A percentile compares a stretch with the other conserved stretches of the same genome.
These are phyloP conservation scores for Sparidentex hasta DNA, from an alignment of 2,797 vertebrate species.

Conservation along the genomic window DNA sequence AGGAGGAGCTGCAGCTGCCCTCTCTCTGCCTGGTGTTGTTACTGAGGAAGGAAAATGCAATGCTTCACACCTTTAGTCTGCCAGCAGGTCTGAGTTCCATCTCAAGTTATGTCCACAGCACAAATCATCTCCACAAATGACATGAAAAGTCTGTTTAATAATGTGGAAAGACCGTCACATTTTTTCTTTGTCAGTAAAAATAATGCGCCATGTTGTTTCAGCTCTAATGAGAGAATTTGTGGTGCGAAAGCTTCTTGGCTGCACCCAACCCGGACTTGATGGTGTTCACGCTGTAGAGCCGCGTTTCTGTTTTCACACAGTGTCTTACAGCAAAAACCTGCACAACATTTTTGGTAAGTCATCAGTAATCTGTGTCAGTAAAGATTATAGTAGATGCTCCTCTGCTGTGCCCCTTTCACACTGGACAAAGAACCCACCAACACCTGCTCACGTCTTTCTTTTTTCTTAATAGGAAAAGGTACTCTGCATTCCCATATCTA, in stretches of 20 bases:
- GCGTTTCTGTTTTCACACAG: slow-evolving; percentile 71
- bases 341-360: slow-evolving; percentile 74
- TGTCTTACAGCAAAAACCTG: slow-evolving; percentile 66
- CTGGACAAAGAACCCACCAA: no score
- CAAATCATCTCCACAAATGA: not conserved
- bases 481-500: no score
- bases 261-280: slow-evolving; percentile 17
- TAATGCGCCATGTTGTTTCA: slow-evolving; percentile 51
- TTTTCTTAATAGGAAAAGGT: no score
- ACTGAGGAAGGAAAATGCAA: slow-evolving; percentile 83
- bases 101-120: slow-evolving; percentile 4
- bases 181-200: not conserved
- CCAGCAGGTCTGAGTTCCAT: slow-evolving; percentile 75
- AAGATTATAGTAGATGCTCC: not conserved
- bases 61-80: slow-evolving; percentile 70
- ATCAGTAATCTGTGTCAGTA: not conserved
- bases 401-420: not conserved
- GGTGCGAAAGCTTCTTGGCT: slow-evolving; percentile 54
- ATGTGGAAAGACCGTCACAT: not conserved
- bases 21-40: slow-evolving; percentile 80
- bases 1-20: slow-evolving; percentile 25
- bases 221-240: slow-evolving; percentile 79
- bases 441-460: no score
- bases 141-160: not conserved
- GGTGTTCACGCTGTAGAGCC: slow-evolving; percentile 27